phyloP scores from a whole-genome alignment of 2,888 invertebrate genomes.

The Rutpela maculata region DNA sequence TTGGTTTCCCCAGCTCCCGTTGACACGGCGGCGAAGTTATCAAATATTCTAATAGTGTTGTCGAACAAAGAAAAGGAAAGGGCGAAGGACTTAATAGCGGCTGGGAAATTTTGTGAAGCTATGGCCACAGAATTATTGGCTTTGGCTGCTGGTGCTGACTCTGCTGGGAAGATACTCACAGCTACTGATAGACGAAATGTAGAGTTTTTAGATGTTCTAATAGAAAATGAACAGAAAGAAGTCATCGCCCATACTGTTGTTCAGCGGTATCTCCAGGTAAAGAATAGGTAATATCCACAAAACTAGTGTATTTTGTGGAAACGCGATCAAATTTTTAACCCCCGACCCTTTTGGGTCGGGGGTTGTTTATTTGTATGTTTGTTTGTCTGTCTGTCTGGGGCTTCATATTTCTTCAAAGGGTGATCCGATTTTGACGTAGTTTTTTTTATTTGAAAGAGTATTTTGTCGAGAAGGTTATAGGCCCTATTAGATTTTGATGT shows the following conservation, averaged over 20 bases:
- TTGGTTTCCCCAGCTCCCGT: slow-evolving; percentile 99
- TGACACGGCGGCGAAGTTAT: slow-evolving; percentile 98
- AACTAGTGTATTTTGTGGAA: neutral
- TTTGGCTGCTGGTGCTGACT: slow-evolving; percentile 94
- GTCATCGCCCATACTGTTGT: slow-evolving; percentile 98
- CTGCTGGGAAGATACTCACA: slow-evolving; percentile 94
- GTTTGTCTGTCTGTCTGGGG: no score
- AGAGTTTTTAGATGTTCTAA: slow-evolving; percentile 96
- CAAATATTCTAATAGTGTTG: slow-evolving; percentile 90
- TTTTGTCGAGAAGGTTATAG: no score
- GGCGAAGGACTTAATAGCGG: slow-evolving; percentile 96
- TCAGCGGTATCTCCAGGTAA: slow-evolving; percentile 95
- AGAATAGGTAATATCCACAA: slow-evolving; percentile 75
- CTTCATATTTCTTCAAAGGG: no score
- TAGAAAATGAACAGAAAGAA: slow-evolving; percentile 99
- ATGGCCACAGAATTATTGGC: slow-evolving; percentile 98
- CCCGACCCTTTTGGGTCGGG: no score
- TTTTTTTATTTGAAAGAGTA: no score
- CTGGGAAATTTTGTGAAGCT: slow-evolving; percentile 96
- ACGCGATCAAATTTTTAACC: neutral
- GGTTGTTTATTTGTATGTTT: no score
- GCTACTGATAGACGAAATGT: slow-evolving; percentile 96
- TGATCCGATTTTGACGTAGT: no score
- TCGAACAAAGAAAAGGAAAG: slow-evolving; percentile 98
- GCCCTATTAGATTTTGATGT: no score